Percentiles rank a stretch among this genome's conserved stretches.
Conservation (phyloP, 37 sponge, comb jelly and placozoan species). For the Cladorhizidae sp. region DNA sequence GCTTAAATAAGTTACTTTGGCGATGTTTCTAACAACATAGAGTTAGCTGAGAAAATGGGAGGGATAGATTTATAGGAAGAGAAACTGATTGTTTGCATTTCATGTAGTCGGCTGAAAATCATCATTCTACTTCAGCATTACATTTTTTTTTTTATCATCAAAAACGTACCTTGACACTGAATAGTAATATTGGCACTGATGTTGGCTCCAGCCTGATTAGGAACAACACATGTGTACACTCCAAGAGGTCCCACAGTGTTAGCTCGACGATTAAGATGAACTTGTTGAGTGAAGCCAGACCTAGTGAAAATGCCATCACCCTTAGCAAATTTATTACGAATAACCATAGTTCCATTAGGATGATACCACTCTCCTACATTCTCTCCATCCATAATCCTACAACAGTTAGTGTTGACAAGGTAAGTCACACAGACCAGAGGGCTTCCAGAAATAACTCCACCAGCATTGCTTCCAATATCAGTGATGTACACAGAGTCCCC, state of each 20-base stretch:
- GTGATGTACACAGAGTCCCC: not conserved
- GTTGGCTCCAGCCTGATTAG: not conserved
- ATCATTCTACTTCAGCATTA: no score
- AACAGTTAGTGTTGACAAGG: conserved; percentile 9
- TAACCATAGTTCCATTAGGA: conserved; percentile 9
- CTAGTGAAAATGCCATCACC: not conserved
- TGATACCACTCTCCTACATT: not conserved
- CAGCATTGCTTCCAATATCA: conserved; percentile 3
- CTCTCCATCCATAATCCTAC: not conserved
- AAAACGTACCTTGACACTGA: no score
- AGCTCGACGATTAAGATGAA: not conserved
- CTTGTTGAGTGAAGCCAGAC: not conserved
- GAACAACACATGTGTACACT: not conserved
- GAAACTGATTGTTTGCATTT: no score
- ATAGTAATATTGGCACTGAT: no score
- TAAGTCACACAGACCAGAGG: not conserved
- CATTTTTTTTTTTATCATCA: no score
- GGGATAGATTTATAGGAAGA: no score
- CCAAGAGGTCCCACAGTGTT: not conserved
- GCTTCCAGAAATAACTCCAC: not conserved
- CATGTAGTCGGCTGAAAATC: no score
- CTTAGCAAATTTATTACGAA: not conserved
- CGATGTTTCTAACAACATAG: no score
- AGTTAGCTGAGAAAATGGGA: no score
- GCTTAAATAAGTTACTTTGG: no score